Evolutionary conservation across 2,113 vertebrate species (phyloP).

Genomic region (Mystacornis crossleyi): DNA sequence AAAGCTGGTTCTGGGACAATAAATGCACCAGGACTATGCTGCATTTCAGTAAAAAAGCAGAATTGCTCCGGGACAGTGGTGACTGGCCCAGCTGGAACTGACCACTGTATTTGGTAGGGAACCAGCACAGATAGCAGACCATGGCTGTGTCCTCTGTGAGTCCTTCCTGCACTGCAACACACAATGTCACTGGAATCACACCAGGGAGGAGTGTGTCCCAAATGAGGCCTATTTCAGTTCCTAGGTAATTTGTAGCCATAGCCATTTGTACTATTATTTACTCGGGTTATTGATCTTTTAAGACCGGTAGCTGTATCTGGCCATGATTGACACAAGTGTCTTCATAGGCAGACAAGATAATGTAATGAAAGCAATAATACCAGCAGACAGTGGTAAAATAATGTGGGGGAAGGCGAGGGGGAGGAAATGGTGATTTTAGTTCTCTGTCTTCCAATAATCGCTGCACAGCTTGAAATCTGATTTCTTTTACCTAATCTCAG

Average conservation of each 20-base stretch:
- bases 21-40: neutral
- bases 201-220: neutral
- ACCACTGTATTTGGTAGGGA: neutral
- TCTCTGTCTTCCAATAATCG: constrained; percentile 50
- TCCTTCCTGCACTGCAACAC: neutral
- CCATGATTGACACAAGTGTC: neutral
- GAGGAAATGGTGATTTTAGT: constrained; percentile 24
- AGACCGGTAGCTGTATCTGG: neutral
- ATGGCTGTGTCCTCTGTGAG: neutral
- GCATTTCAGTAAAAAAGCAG: neutral
- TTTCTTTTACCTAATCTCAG: constrained; percentile 66
- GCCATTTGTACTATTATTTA: neutral
- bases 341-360: constrained; percentile 9
- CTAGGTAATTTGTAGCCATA: neutral
- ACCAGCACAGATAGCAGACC: neutral
- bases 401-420: neutral
- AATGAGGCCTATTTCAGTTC: neutral
- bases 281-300: constrained; percentile 2
- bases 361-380: neutral
- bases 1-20: neutral
- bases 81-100: neutral
- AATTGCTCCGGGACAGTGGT: rapidly evolving
- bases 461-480: constrained; percentile 28
- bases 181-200: neutral
- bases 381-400: constrained; percentile 22